Evolutionary conservation across 2,888 invertebrate genomes (phyloP), one percentile per base, ranked within the genome.

Genomic region (Timandra comae): DNA sequence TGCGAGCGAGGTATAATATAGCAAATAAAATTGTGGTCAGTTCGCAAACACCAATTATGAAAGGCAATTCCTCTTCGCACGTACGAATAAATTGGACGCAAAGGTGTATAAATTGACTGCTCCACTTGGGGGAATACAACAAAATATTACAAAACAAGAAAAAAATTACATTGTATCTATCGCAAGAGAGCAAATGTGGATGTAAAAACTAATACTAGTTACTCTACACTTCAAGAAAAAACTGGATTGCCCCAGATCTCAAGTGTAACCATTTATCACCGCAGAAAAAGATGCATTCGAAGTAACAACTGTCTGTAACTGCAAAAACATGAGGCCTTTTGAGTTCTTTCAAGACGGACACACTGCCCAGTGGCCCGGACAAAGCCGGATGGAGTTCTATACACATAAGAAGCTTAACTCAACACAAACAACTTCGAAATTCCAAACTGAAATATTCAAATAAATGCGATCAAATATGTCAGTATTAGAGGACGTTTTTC

Each of bases 1-100:
- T 33, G 39, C 46, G 51, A 40, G 50, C 61, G 49, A 53, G 50
- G 44, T 54, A 59, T 60, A 56, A 38, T 45, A 58, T 46, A 55
- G 45, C 47, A 59, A 68, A 64, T 64, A 63, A 66, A 67, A 61
- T 53, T 57, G 52, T 49, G 47, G 51, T 45, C 48, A 49, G 48
- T 49, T 52, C 52, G 46, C 49, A 50, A 42, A 46, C 55, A 43
- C 52, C 71, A 79, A 81, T 82, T 78, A 80, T 57, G 67, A 57
- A 50, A 70, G 63, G 72, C 71, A 67, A 74, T 69, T 66, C 67
- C 60, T 66, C 55, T 73, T 77, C 69, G 73, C 82, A 80, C 82
- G 80, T 82, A 79, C 75, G 66, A 51, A 69, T 68, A 81, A 82
- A 84, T 84, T 82, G 74, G 77, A 49, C 60, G 59, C 63, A 60